Evolutionary conservation across 2,888 invertebrate genomes (phyloP), one percentile per base, ranked within the genome.

Genomic region (Phlogophora meticulosa): DNA sequence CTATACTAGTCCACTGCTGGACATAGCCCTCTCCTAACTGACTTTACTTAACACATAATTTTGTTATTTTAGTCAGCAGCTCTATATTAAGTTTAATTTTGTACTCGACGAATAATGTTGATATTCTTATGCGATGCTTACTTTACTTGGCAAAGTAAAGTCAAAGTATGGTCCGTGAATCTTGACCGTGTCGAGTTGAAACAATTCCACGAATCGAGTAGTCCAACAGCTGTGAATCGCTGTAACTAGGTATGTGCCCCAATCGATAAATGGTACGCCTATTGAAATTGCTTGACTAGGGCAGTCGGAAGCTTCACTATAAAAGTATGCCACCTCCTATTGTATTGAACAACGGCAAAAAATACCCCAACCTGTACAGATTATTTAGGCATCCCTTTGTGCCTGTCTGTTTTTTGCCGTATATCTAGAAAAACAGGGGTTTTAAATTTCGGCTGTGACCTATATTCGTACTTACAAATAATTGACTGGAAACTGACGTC

Each of bases 281-380:
- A 71, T 66, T 71, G 80, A 77, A 79, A 75, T 80, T 66, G 52
- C 66, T 71, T 53, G 46, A 62, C 66, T 61, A 70, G 51, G 51
- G 51, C 55, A 69, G 34, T 57, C 24, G 49, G 22, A 58, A 52
- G 24, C 62, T 53, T 17, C 38, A 49, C 22, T 46, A 38, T 46
- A 17, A 34, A 66, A 57, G 56, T 45, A 45, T 63, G 32, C 38
- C 53, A 51, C 34, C n/a, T 53, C 43, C 49, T 40, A 38, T 48
- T 67, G 42, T 48, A 65, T 46, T 60, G 55, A 62, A 70, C 52
- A 71, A 79, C 64, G 49, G 52, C 43, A 60, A 63, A 77, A 78
- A 73, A 68, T 48, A 46, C 20, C 62, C 10, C 59, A 52, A 56
- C 43, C 65, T 52, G 28, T 48, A 22, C 38, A 17, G 34, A 49